These are phyloP conservation scores for Onychostoma macrolepis DNA, from an alignment of 2,113 vertebrate species.

Conservation along the genomic window DNA sequence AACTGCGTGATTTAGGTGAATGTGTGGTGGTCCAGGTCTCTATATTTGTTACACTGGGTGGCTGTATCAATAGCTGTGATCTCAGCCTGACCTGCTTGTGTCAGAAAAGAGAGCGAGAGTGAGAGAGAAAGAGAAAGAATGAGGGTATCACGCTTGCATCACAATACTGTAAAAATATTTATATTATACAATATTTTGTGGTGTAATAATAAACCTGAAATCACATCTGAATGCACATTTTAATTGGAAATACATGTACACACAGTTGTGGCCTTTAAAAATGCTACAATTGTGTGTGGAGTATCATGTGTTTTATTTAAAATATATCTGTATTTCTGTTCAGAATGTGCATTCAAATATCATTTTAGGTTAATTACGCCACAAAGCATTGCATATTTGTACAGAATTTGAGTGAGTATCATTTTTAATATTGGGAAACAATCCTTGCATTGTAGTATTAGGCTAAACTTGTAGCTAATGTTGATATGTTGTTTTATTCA, in stretches of 20 bases:
- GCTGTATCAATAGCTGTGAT: conserved; percentile 65
- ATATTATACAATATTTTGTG: background rate
- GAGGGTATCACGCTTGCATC: conserved; percentile 36
- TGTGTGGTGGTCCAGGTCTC: conserved; percentile 15
- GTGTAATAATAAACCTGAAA: background rate
- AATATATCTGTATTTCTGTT: background rate
- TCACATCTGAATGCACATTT: background rate
- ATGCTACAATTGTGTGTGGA: background rate
- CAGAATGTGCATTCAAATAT: background rate
- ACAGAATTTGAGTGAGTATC: background rate
- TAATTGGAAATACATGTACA: background rate
- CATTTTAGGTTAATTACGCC: background rate
- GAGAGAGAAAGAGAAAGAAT: conserved; percentile 62
- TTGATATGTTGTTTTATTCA: too few species aligned
- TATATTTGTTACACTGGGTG: conserved; percentile 65
- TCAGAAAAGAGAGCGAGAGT: conserved; percentile 5
- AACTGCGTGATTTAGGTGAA: conserved; percentile 11
- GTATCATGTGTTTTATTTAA: background rate
- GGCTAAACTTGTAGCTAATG: background rate
- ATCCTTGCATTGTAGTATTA: background rate
- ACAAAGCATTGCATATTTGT: background rate
- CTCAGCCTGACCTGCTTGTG: conserved; percentile 62
- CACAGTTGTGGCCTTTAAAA: too few species aligned
- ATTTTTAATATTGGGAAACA: background rate
- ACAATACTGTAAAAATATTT: background rate